Evolutionary conservation across 1,140 invertebrate species (phyloP), one percentile per base, ranked within the genome.

Genomic region (Pseudomyrmex cubaensis): DNA sequence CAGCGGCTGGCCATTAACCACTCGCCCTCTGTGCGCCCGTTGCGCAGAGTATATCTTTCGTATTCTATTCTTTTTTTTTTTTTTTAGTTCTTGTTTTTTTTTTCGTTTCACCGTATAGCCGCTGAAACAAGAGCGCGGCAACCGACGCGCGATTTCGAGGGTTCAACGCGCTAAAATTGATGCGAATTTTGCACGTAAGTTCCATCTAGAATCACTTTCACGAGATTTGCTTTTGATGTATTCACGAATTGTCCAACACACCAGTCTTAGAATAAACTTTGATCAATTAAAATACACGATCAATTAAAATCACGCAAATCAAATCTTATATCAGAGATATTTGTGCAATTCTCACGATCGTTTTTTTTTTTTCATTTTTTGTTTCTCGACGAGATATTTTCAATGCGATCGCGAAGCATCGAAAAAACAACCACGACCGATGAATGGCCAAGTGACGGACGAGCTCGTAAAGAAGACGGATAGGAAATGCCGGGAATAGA

Each of bases 381-480:
- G 56, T 76, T 83, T 52, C 25, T 78, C 61, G 35, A 44, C 52
- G 12, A 15, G 63, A n/a, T 77, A 66, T 84, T 83, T 84, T 22
- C 48, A 84, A 59, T 25, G 10, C 17, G 46, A 25, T 50, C 12
- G 44, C 22, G n/a, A 15, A 57, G 48, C 44, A 35, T 35, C 73
- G 15, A 12, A 20, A 20, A 20, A 35, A 56, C 10, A 62, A 35
- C 17, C 35, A 9, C 50, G 35, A n/a, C 54, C 86, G 82, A 88
- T 88, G 85, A 82, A 87, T 86, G 74, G 73, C 82, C 85, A 35
- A 35, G 70, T 85, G 83, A 88, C 75, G 50, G 83, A 87, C 82
- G 48, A 17, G 64, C 76, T 87, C 76, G 64, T 87, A 82, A 88
- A 88, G 86, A 84, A 87, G 83, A 88, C 74, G 59, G 86, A 87